Base-by-base conservation (phyloP, 2,888 invertebrate species). In the Acleris holmiana region DNA sequence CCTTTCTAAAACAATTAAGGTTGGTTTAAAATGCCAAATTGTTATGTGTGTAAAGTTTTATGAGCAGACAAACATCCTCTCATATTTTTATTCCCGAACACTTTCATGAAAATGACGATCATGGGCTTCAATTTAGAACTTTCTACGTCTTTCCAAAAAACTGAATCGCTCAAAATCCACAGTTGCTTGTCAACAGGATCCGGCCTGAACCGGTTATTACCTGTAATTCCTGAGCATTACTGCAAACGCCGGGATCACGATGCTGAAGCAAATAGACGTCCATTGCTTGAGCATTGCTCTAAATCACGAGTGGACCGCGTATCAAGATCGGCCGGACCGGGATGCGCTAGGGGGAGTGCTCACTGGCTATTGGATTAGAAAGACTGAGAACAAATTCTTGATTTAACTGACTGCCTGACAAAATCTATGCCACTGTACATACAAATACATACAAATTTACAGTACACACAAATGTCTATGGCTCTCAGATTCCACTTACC, bases 201-300 rank as follows among this genome's bases (percentile, higher is more conserved):
- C 35, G 49, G 49, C 41, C 51, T 13, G 21, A n/a, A 6, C 59
- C 64, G 50, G 71, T 70, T 73, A 75, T 75, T 75, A 74, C 73
- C 72, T 71, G 75, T 74, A 76, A 73, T 75, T 65, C 73, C 73
- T 71, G 71, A 73, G 73, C 71, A 74, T 76, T 77, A 73, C 75
- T 73, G 74, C 73, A 76, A 78, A 80, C 77, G 77, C 77, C 73
- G 71, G 73, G 76, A 71, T 80, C 82, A 80, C 79, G 82, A 81
- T 68, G 71, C 71, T 80, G 84, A 84, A 83, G 85, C 83, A 85
- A 87, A 87, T 85, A 82, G 85, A 83, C 83, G 82, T 75, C 84
- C 77, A 86, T 84, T 86, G 79, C 83, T 83, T 83, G 84, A 78
- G 84, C 82, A 84, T 85, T 86, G 86, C 85, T 84, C 86, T 87